Evolutionary conservation across 2,888 invertebrate genomes (phyloP).

Genomic region (Eudasyphora cyanicolor): DNA sequence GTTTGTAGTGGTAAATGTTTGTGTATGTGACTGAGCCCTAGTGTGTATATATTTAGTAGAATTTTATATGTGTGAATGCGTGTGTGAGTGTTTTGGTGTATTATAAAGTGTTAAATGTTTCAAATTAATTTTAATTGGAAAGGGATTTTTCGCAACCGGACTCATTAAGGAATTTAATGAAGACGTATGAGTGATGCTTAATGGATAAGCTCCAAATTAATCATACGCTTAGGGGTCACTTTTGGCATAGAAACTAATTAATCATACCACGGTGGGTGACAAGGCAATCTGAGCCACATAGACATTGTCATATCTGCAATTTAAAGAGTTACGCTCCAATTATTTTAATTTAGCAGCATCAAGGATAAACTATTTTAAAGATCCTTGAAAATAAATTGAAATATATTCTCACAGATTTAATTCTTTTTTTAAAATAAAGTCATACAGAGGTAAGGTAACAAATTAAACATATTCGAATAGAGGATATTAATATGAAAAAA

Average conservation of each 20-base stretch:
- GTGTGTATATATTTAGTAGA: background rate
- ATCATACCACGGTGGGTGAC: background rate
- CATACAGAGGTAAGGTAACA: too few species aligned
- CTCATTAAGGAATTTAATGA: slow-evolving; percentile 30
- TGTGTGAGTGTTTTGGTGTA: slow-evolving; percentile 19
- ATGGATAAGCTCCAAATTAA: slow-evolving; percentile 17
- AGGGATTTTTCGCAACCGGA: slow-evolving; percentile 51
- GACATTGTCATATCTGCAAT: too few species aligned
- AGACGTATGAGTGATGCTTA: slow-evolving; percentile 30
- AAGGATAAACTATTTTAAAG: too few species aligned
- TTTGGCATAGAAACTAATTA: background rate
- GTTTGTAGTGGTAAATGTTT: slow-evolving; percentile 18
- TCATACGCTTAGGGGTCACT: slow-evolving; percentile 19
- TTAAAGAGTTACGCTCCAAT: too few species aligned
- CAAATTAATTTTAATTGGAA: slow-evolving; percentile 61
- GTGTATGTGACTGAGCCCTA: slow-evolving; percentile 20
- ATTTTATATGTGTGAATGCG: background rate
- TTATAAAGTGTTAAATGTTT: slow-evolving; percentile 55
- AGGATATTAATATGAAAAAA: too few species aligned
- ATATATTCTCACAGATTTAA: too few species aligned
- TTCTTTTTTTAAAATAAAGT: too few species aligned
- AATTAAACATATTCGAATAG: too few species aligned
- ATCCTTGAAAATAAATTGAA: too few species aligned
- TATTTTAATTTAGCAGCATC: too few species aligned
- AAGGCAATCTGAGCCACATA: background rate